Evolutionary conservation across 2,113 vertebrate genomes (phyloP), one percentile per base, ranked within the genome.

Genomic region (Rhegmatorhina hoffmannsi): DNA sequence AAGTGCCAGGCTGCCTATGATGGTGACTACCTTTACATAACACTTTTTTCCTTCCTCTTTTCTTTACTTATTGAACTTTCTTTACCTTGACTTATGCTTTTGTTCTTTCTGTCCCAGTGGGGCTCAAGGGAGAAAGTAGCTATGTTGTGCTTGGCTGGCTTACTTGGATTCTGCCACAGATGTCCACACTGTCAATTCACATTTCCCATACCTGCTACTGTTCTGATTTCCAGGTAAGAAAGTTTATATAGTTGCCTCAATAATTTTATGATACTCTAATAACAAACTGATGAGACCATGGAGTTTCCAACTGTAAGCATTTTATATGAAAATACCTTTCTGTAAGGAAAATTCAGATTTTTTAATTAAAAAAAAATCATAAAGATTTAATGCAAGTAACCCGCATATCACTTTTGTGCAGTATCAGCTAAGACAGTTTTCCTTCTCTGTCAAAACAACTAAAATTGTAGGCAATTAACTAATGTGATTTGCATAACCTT

Each of bases 401-500:
- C 56, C 85, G 69, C 64, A 70, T 23, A 89, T 77, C 68, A 94
- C 56, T 84, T 95, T 94, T 67, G 23, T 64, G 17, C 52, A 36
- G 10, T 70, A 92, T 97, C 87, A 95, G 52, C 93, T 92, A 94
- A 92, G 83, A 95, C 9, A 96, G 89, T 94, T 96, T 95, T 95
- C 56, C 62, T 95, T 94, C 90, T 96, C 93, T 97, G 95, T 96
- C 86, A 97, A 98, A 98, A 94, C 46, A 96, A 49, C 67, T 93
- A 40, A 92, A 92, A 97, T 93, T 68, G 84, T 87, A 96, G 84
- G 55, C 84, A 98, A 97, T 96, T 96, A 96, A 68, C 50, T 96
- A 94, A 95, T 91, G 64, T 92, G 38, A 97, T 97, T 97, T 97
- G 79, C 92, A 97, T 96, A 95, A 83, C 93, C 96, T 97, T 94